A percentile compares a stretch with the other conserved stretches of the same genome.
phyloP scores from a whole-genome alignment of 2,113 vertebrate species.

The Chionis minor region DNA sequence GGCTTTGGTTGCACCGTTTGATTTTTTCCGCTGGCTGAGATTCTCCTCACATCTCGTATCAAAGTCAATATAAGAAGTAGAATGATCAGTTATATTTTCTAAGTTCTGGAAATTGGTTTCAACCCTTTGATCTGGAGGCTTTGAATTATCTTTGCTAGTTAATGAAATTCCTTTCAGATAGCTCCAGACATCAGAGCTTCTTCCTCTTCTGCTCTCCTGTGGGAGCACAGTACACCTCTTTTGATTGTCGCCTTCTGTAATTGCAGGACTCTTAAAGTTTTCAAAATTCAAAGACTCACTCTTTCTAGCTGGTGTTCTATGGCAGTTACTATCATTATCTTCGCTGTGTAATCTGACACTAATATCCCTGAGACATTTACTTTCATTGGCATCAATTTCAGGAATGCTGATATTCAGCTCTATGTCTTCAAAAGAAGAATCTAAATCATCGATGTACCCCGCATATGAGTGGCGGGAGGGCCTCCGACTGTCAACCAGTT shows the following conservation, averaged over 20 bases:
- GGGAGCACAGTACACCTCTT: constrained; percentile 70
- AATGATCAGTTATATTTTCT: constrained; percentile 73
- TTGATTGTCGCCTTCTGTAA: constrained; percentile 68
- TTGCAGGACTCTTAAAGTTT: constrained; percentile 70
- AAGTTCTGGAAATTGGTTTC: constrained; percentile 78
- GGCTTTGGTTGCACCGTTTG: constrained; percentile 72
- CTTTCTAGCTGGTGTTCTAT: constrained; percentile 68
- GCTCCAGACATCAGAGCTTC: constrained; percentile 85
- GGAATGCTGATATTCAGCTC: constrained; percentile 72
- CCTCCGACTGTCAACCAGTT: constrained; percentile 62
- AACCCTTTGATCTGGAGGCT: constrained; percentile 76
- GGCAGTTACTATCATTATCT: constrained; percentile 68
- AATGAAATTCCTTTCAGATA: constrained; percentile 87
- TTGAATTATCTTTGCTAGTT: constrained; percentile 75
- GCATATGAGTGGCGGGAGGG: constrained; percentile 87
- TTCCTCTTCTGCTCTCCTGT: constrained; percentile 71
- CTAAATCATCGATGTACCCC: constrained; percentile 81
- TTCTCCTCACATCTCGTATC: constrained; percentile 77
- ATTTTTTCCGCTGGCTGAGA: constrained; percentile 47
- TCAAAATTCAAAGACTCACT: constrained; percentile 71
- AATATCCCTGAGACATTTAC: constrained; percentile 61
- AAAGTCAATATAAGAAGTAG: constrained; percentile 70
- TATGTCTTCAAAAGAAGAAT: constrained; percentile 85
- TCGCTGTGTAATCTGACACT: constrained; percentile 53
- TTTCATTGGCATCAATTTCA: constrained; percentile 63